Base-by-base conservation (phyloP, 2,797 vertebrate genomes). In the Oceanodroma leucorhoa region DNA sequence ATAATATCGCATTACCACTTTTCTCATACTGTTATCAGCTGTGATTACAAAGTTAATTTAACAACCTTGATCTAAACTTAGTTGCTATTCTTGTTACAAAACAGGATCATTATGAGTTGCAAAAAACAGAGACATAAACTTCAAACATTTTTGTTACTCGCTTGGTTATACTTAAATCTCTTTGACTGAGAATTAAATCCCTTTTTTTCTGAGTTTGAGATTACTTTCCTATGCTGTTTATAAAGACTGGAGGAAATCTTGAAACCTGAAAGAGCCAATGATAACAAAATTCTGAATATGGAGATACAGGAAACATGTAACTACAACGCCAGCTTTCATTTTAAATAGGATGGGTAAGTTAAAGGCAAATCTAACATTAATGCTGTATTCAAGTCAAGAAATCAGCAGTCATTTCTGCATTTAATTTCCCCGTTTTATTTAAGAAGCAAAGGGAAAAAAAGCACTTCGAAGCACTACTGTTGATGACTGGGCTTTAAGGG, bases 121-220 rank as follows among this genome's bases (percentile, higher is more conserved):
- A 79, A 87, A 82, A 58, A 89, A 65, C 18, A 36, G 78, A 45
- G 29, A 6, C 43, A 51, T 71, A 34, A 81, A 70, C 34, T 41
- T 82, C 30, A 88, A 94, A 93, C 8, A 20, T 24, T 55, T 86
- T 69, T 38, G 41, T 65, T 75, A 65, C 58, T 97, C 97, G 98
- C 98, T 98, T 91, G 81, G 38, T 82, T 91, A 75, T 82, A 67
- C 40, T 96, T 82, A 95, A 99, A 99, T 90, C 97, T 97, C 91
- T 97, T 98, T 34, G 98, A 54, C 24, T 98, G 98, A 55, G 96
- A 98, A 41, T 93, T 98, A 95, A 99, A 98, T 11, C 97, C 98
- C 30, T 95, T 98, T 61, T 98, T 98, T 57, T 95, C 97, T 27
- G 94, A 66, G 55, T 97, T 95, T 91, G 83, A 83, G 78, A 88